These are phyloP conservation scores for Sepiola atlantica DNA, from an alignment of 2,888 invertebrate species.

Conservation along the genomic window DNA sequence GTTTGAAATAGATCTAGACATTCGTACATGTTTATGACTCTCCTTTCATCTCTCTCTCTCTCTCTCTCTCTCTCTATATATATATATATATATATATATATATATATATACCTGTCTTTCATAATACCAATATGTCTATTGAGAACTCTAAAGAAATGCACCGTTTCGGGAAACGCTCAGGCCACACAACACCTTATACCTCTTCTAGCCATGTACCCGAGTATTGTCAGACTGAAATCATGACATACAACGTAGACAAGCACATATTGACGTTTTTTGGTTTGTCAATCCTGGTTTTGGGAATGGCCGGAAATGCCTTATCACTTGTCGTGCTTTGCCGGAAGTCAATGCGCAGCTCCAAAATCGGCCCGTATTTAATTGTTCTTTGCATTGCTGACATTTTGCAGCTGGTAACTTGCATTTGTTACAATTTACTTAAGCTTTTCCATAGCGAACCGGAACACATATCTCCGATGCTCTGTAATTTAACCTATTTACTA, in stretches of 20 bases:
- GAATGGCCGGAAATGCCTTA: background rate
- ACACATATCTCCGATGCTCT: accelerated
- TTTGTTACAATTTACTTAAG: background rate
- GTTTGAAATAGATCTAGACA: too few species aligned
- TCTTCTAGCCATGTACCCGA: background rate
- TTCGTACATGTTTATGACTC: too few species aligned
- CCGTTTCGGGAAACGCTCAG: too few species aligned
- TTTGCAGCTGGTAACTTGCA: background rate
- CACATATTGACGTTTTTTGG: background rate
- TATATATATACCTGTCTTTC: background rate
- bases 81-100: background rate
- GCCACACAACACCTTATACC: background rate
- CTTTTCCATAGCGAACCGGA: background rate
- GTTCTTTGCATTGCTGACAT: background rate
- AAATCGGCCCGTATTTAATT: background rate
- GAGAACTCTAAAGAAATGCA: too few species aligned
- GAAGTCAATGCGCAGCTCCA: background rate
- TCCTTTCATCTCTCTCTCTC: background rate
- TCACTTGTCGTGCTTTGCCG: background rate
- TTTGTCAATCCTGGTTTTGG: background rate
- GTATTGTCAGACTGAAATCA: accelerated
- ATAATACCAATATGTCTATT: too few species aligned
- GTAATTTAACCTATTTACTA: background rate
- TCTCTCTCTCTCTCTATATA: background rate
- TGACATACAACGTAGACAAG: background rate